Conservation (phyloP, 2,888 invertebrate species). For the Drosophila macrothrix region DNA sequence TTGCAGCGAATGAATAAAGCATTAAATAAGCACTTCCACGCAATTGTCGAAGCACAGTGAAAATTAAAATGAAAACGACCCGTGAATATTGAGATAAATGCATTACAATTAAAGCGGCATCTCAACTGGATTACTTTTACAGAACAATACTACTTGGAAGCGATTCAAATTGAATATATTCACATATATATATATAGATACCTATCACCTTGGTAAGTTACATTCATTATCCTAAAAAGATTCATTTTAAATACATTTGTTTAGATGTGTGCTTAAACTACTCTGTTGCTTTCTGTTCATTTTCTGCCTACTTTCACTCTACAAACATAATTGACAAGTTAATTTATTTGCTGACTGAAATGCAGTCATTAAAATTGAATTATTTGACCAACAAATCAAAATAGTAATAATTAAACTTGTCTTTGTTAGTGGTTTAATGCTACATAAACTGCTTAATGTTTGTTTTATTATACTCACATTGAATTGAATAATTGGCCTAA, state of each 20-base stretch:
- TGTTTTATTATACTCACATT: slow-evolving; percentile 4
- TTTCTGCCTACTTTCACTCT: neutral
- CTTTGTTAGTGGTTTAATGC: neutral
- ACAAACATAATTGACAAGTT: neutral
- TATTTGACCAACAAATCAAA: neutral
- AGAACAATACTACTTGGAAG: neutral
- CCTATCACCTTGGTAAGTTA: neutral
- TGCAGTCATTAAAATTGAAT: too few species aligned
- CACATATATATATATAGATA: too few species aligned
- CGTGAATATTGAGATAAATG: slow-evolving; percentile 71
- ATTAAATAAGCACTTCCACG: slow-evolving; percentile 76
- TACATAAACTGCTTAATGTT: neutral
- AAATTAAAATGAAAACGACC: slow-evolving; percentile 73
- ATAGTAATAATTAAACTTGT: neutral
- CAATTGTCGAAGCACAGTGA: slow-evolving; percentile 61
- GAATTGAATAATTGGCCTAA: slow-evolving; percentile 26
- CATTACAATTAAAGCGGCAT: slow-evolving; percentile 45
- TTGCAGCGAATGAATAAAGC: slow-evolving; percentile 75
- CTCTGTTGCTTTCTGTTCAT: neutral
- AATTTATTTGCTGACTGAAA: too few species aligned
- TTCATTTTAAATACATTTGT: neutral
- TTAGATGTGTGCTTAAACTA: neutral
- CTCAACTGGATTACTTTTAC: slow-evolving; percentile 40
- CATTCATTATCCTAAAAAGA: neutral
- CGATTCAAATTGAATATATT: slow-evolving; percentile 1